Evolutionary conservation across 2,888 invertebrate species (phyloP).

Genomic region (Campaea margaritaria): DNA sequence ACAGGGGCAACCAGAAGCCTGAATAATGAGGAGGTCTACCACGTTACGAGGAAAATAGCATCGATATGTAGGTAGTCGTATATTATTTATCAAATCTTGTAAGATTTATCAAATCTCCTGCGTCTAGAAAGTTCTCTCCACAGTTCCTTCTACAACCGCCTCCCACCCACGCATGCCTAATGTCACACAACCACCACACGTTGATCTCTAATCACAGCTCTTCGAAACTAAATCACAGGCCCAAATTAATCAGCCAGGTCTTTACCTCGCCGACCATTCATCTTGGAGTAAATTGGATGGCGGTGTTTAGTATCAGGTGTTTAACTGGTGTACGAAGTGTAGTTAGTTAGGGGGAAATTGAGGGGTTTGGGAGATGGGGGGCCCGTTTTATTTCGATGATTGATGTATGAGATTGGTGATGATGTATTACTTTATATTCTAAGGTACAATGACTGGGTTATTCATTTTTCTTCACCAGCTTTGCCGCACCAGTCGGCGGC

Average conservation of each 20-base stretch:
- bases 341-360: constrained; percentile 11
- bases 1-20: too few species aligned
- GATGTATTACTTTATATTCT: neutral
- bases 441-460: too few species aligned
- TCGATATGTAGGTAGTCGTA: too few species aligned
- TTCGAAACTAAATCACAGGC: constrained; percentile 21
- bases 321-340: constrained; percentile 2
- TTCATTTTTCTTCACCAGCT: too few species aligned
- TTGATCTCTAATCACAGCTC: constrained; percentile 15
- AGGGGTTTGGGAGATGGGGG: constrained; percentile 2
- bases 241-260: constrained; percentile 19
- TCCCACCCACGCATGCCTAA: neutral
- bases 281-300: constrained; percentile 17
- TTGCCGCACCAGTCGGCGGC: too few species aligned
- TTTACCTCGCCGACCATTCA: constrained; percentile 27
- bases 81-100: too few species aligned
- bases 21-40: too few species aligned
- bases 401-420: neutral
- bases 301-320: constrained; percentile 14
- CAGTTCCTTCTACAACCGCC: neutral
- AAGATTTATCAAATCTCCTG: neutral
- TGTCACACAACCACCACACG: constrained; percentile 5
- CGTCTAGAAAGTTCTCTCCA: constrained; percentile 9
- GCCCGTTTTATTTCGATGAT: constrained; percentile 17
- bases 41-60: too few species aligned